phyloP scores from a whole-genome alignment of 2,888 invertebrate genomes.

The Tiliacea aurago region DNA sequence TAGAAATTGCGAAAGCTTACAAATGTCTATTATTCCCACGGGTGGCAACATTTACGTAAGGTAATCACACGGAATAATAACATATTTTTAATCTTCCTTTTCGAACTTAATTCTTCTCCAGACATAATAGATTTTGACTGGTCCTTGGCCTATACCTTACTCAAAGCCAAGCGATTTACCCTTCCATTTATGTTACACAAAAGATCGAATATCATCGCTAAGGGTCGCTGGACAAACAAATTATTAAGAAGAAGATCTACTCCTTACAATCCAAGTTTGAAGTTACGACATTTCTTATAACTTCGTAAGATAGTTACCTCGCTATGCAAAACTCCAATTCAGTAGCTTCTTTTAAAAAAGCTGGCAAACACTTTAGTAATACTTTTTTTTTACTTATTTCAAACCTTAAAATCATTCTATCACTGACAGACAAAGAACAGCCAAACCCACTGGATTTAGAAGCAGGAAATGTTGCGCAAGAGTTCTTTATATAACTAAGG shows the following conservation, averaged over 20 bases:
- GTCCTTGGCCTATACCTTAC: not conserved
- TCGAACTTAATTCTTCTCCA: not conserved
- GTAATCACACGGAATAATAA: not conserved
- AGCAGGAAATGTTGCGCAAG: not conserved
- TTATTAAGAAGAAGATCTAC: constrained; percentile 15
- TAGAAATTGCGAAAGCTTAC: not conserved
- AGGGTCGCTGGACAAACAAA: constrained; percentile 15
- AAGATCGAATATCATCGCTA: constrained; percentile 31
- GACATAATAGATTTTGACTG: constrained; percentile 33
- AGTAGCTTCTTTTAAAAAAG: not conserved
- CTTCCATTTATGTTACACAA: constrained; percentile 31
- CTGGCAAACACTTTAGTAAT: not conserved
- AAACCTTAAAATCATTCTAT: not conserved
- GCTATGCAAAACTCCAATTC: not conserved
- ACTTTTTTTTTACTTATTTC: not conserved
- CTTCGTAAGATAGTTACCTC: not conserved
- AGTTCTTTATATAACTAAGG: not conserved
- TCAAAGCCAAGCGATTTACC: constrained; percentile 18
- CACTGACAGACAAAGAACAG: not conserved
- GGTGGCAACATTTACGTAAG: not conserved
- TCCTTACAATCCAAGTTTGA: constrained; percentile 1
- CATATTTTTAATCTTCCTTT: not conserved
- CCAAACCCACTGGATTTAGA: not conserved
- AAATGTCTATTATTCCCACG: not conserved
- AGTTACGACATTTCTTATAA: not conserved